These are phyloP conservation scores for Scleropages formosus DNA, from an alignment of 2,797 vertebrate species.

Conservation along the genomic window DNA sequence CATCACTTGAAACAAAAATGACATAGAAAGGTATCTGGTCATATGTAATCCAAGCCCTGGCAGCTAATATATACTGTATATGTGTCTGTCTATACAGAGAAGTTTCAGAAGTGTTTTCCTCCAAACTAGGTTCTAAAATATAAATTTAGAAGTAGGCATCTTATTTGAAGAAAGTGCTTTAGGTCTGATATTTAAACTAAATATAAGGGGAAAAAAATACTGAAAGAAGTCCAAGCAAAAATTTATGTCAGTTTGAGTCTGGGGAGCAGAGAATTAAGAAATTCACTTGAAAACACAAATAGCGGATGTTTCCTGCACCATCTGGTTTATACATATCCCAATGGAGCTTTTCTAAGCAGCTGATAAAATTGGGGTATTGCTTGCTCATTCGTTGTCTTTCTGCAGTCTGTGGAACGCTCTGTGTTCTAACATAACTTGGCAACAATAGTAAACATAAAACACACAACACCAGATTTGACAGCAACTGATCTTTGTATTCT, in stretches of 20 bases:
- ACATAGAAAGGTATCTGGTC: background rate
- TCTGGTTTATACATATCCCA: slow-evolving; percentile 44
- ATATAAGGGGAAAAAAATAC: slow-evolving; percentile 27
- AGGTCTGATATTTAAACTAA: slow-evolving; percentile 37
- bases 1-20: background rate
- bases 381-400: slow-evolving; percentile 24
- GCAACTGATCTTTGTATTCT: too few species aligned
- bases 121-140: too few species aligned
- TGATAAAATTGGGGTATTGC: slow-evolving; percentile 38
- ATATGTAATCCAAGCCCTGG: too few species aligned
- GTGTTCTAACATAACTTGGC: background rate
- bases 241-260: slow-evolving; percentile 39
- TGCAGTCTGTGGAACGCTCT: background rate
- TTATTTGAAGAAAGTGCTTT: slow-evolving; percentile 29
- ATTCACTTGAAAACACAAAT: slow-evolving; percentile 33
- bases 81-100: too few species aligned
- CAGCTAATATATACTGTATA: too few species aligned
- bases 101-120: background rate
- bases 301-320: slow-evolving; percentile 35
- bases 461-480: too few species aligned
- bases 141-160: background rate
- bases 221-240: slow-evolving; percentile 27
- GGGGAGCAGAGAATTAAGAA: slow-evolving; percentile 34
- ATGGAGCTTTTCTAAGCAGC: slow-evolving; percentile 38
- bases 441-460: too few species aligned